Conservation (phyloP, 2,113 vertebrate species). For the Pachypanchax playfairii region DNA sequence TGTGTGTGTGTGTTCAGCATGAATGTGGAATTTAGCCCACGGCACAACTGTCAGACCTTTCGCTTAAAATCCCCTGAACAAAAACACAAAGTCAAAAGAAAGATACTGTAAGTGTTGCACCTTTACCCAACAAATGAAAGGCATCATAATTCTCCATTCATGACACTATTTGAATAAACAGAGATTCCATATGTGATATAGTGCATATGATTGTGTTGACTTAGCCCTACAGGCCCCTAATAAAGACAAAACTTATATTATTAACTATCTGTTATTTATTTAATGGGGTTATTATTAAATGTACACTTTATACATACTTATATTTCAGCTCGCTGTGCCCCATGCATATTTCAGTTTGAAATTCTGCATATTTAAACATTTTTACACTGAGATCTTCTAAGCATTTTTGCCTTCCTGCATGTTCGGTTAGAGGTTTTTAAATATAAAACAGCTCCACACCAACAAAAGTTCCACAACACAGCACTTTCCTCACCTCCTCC, state of each 20-base stretch:
- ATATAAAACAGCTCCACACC: background rate
- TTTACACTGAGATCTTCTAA: no score
- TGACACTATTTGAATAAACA: conserved; percentile 43
- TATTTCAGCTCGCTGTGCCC: no score
- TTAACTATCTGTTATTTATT: conserved; percentile 47
- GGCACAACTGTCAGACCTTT: conserved; percentile 46
- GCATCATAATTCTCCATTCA: conserved; percentile 53
- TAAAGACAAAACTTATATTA: conserved; percentile 64
- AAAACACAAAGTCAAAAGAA: conserved; percentile 34
- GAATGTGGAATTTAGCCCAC: conserved; percentile 52
- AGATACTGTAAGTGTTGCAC: conserved; percentile 27
- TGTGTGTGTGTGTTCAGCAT: conserved; percentile 14
- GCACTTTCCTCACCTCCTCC: conserved; percentile 26
- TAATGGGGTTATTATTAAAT: conserved; percentile 45
- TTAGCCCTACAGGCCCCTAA: conserved; percentile 58
- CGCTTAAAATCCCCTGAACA: conserved; percentile 11
- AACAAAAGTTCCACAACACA: conserved; percentile 24
- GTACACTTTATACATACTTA: no score
- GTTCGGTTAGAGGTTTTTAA: background rate
- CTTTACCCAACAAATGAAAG: conserved; percentile 60
- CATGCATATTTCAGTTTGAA: no score
- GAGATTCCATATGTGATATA: conserved; percentile 38
- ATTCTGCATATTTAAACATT: no score
- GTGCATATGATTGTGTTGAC: conserved; percentile 44
- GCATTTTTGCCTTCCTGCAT: background rate